phyloP scores from a whole-genome alignment of 2,888 invertebrate species.

The Malthinus seriepunctatus region DNA sequence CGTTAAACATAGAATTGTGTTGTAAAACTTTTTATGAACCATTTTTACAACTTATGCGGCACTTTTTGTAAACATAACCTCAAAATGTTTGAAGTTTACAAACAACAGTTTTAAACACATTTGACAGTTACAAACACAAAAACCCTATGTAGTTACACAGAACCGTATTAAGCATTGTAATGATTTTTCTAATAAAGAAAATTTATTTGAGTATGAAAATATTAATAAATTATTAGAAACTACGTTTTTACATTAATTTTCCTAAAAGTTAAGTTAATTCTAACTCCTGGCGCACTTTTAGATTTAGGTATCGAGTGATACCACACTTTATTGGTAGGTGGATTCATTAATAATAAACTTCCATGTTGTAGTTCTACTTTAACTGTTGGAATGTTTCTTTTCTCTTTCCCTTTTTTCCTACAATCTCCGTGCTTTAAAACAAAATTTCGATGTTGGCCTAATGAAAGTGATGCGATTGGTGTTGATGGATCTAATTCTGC shows the following conservation, averaged over 20 bases:
- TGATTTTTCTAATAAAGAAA: too few relatives aligned
- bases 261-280: slow-evolving; percentile 71
- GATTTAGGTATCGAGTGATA: slow-evolving; percentile 70
- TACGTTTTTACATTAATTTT: slow-evolving; percentile 46
- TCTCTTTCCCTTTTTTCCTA: slow-evolving; percentile 56
- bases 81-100: too few relatives aligned
- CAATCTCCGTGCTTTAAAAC: slow-evolving; percentile 65
- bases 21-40: slow-evolving; percentile 68
- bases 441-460: slow-evolving; percentile 68
- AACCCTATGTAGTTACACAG: too few relatives aligned
- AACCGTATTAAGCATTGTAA: too few relatives aligned
- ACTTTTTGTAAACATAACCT: too few relatives aligned
- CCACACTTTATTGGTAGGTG: slow-evolving; percentile 71
- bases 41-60: slow-evolving; percentile 32
- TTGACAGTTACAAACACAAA: too few relatives aligned
- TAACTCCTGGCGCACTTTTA: slow-evolving; percentile 58
- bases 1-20: slow-evolving; percentile 79
- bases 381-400: slow-evolving; percentile 57
- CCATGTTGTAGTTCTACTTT: slow-evolving; percentile 67
- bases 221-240: neutral
- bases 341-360: slow-evolving; percentile 70
- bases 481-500: slow-evolving; percentile 62
- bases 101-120: too few relatives aligned
- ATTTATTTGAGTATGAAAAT: neutral
- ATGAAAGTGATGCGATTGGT: slow-evolving; percentile 70